Base-by-base conservation (phyloP, 23 tunicate genomes). In the Phallusia fumigata region DNA sequence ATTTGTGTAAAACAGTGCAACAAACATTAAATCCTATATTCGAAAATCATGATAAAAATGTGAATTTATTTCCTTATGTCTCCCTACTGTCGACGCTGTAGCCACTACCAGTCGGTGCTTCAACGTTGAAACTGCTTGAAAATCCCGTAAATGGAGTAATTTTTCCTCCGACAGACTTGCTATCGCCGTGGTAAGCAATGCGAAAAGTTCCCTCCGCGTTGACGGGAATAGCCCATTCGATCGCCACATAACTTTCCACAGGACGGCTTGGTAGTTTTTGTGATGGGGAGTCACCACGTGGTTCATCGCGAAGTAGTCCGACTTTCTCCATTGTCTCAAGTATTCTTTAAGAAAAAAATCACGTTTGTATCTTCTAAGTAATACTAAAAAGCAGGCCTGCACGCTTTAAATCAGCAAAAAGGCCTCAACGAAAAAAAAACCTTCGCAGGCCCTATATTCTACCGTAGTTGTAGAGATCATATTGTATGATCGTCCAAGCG, bases 201-300 rank as follows among this genome's bases (percentile, higher is more conserved):
- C 93, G 81, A 76, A 84, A 92, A 51, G 79, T 79, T 52, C 99
- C 99, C 58, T 13, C 73, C 51, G 80, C 86, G 45, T 84, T 89
- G 22, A 31, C 81, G 33, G 99, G 99, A 47, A 95, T 80, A 28
- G 58, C 79, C 99, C 99, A 95, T 31, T 91, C 93, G 11, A 95
- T 87, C 33, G 96, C 87, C 52, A 95, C 87, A 81, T 85, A 88
- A 73, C 98, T 93, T 74, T 88, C 93, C 33, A 83, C 90, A 1
- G 58, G 11, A 21, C 5, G 32, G 3, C 28, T 24, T 24, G n/a
- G n/a, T n/a, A 21, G 28, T 58, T 58, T 58, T 40, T 40, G 47
- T 40, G 47, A 40, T 3, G 5, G 5, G 6, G 78, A 40, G 47
- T 40, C 47, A 40, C 5, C 47, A 16, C 69, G 53, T 19, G 28